phyloP scores from a whole-genome alignment of 1,140 invertebrate species.

The Littorina saxatilis region DNA sequence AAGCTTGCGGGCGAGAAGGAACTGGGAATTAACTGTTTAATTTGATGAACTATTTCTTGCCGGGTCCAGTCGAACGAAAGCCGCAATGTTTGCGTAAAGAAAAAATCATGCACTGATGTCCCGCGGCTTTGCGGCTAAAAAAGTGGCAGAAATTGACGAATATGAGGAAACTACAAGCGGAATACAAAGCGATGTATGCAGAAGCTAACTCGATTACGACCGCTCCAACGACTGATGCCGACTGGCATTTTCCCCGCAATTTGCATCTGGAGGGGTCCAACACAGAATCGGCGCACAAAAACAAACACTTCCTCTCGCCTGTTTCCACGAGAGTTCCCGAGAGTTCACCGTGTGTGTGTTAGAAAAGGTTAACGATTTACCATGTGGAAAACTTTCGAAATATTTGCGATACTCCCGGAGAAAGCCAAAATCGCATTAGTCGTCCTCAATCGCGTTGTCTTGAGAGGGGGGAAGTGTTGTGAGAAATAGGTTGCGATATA shows the following conservation, averaged over 20 bases:
- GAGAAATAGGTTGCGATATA: conserved; percentile 37
- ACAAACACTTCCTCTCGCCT: conserved; percentile 34
- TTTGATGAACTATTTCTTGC: conserved; percentile 15
- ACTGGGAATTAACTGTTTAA: conserved; percentile 26
- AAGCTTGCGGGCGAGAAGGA: not conserved
- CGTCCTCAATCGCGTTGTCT: conserved; percentile 12
- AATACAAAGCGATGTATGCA: conserved; percentile 41
- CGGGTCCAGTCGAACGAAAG: conserved; percentile 20
- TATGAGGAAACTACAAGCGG: conserved; percentile 32
- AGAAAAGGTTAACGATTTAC: conserved; percentile 39
- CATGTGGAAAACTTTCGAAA: conserved; percentile 41
- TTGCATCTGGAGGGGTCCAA: conserved; percentile 31
- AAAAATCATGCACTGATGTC: conserved; percentile 33
- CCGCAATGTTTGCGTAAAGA: conserved; percentile 22
- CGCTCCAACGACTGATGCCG: conserved; percentile 27
- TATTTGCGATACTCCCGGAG: conserved; percentile 42
- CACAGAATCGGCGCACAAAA: conserved; percentile 33
- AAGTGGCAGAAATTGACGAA: conserved; percentile 38
- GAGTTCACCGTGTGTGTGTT: conserved; percentile 27
- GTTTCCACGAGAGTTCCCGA: not conserved
- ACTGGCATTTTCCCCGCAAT: conserved; percentile 40
- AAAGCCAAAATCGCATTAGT: conserved; percentile 36
- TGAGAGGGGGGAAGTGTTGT: conserved; percentile 38
- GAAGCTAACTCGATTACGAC: conserved; percentile 15
- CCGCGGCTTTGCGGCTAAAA: not conserved